A percentile compares a stretch with the other conserved stretches of the same genome.
Evolutionary conservation across 2,888 invertebrate species (phyloP).

Genomic region (Limnephilus lunatus): DNA sequence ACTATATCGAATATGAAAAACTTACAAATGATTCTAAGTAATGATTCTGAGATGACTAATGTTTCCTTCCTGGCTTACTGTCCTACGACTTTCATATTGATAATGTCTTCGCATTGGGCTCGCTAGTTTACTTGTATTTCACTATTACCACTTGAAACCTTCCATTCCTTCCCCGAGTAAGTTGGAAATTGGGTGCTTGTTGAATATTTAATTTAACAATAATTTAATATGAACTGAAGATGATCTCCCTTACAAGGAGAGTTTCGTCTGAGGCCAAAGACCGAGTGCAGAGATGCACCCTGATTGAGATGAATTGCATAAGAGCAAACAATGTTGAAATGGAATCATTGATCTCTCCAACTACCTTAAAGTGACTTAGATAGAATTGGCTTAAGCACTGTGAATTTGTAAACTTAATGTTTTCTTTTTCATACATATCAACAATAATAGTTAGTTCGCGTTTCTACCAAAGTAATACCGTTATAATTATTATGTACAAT

Average conservation of each 20-base stretch:
- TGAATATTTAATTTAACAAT: not conserved
- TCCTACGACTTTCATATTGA: not conserved
- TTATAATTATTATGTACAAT: not conserved
- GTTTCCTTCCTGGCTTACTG: not conserved
- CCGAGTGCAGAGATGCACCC: not conserved
- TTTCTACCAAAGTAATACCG: not conserved
- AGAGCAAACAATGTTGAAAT: not conserved
- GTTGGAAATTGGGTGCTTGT: not conserved
- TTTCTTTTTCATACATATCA: not conserved
- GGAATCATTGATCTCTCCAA: not conserved
- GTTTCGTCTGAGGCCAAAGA: not conserved
- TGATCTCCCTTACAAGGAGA: not conserved
- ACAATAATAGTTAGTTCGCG: not conserved
- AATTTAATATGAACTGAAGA: not conserved
- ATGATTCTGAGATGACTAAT: not conserved
- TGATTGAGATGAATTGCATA: not conserved
- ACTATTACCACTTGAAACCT: not conserved
- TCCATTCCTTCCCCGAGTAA: not conserved
- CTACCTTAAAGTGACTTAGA: not conserved
- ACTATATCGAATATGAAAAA: not conserved
- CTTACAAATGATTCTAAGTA: not conserved
- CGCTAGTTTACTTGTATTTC: not conserved
- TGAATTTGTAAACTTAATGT: not conserved
- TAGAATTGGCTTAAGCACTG: not conserved
- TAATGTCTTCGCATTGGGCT: not conserved